phyloP scores from a whole-genome alignment of 2,888 invertebrate species.

The Timandra comae region DNA sequence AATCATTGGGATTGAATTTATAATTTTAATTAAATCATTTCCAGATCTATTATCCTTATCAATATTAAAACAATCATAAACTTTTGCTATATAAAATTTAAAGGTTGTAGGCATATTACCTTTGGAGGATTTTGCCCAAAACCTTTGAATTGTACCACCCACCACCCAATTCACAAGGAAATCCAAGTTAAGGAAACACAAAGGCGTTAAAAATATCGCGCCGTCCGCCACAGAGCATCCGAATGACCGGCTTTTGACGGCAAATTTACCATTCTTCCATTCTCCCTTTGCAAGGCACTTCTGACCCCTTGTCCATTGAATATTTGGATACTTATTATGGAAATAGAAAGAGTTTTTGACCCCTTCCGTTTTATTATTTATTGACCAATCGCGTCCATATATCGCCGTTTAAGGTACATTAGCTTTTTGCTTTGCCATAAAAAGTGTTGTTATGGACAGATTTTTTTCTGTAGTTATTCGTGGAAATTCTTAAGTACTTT shows the following conservation, averaged over 20 bases:
- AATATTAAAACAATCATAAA: not conserved
- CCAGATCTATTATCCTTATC: not conserved
- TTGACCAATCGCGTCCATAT: conserved; percentile 60
- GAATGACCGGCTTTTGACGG: conserved; percentile 52
- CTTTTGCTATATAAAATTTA: not conserved
- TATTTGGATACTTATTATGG: conserved; percentile 45
- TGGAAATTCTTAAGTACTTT: no score
- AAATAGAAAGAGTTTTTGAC: conserved; percentile 55
- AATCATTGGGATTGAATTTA: not conserved
- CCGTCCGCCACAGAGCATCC: conserved; percentile 61
- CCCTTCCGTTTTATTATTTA: conserved; percentile 63
- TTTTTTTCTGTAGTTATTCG: no score
- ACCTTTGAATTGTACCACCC: conserved; percentile 29
- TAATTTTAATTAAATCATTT: not conserved
- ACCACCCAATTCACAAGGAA: conserved; percentile 56
- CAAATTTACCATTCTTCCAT: conserved; percentile 52
- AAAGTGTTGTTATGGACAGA: conserved; percentile 7
- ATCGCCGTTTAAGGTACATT: conserved; percentile 63
- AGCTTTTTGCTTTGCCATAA: conserved; percentile 39
- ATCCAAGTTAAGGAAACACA: conserved; percentile 64
- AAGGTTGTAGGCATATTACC: no score
- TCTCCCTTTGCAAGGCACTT: conserved; percentile 21
- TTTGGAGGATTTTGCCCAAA: no score
- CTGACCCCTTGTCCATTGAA: conserved; percentile 50
- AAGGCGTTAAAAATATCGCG: conserved; percentile 62